These are phyloP conservation scores for Nixonia krombeini DNA, from an alignment of 1,140 invertebrate species.

Conservation along the genomic window DNA sequence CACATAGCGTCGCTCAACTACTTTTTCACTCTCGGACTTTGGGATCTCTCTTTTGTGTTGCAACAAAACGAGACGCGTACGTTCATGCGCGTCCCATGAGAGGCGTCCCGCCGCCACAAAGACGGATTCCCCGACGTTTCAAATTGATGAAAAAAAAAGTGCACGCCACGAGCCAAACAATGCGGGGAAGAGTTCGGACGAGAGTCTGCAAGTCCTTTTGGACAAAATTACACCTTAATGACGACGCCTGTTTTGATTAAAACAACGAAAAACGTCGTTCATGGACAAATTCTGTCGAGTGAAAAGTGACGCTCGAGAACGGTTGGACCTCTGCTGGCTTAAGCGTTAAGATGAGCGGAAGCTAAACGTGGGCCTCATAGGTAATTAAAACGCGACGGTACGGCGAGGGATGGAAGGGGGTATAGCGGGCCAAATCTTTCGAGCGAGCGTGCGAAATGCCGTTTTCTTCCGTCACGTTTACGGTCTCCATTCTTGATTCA, in stretches of 20 bases:
- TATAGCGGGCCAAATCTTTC: not conserved
- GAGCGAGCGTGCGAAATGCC: conserved; percentile 19
- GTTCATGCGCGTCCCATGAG: conserved; percentile 1
- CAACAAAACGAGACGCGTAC: conserved; percentile 22
- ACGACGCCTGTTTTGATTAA: too few species aligned
- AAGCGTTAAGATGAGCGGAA: not conserved
- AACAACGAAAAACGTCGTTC: too few species aligned
- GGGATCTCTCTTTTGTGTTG: conserved; percentile 21
- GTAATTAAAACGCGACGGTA: conserved; percentile 21
- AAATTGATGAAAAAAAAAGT: conserved; percentile 43
- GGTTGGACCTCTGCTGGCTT: too few species aligned
- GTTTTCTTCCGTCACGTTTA: conserved; percentile 24
- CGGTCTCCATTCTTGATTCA: conserved; percentile 8
- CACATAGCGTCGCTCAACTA: conserved; percentile 32
- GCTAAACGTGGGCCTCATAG: not conserved
- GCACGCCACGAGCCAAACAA: conserved; percentile 29
- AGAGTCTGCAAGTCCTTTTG: conserved; percentile 24
- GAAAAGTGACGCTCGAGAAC: not conserved
- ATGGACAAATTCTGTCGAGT: conserved; percentile 15
- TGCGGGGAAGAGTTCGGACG: conserved; percentile 37
- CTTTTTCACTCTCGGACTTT: conserved; percentile 29
- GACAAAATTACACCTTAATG: conserved; percentile 31
- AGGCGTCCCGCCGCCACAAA: conserved; percentile 1
- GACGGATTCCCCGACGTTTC: conserved; percentile 30
- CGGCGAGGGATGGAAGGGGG: too few species aligned